Percentiles rank a stretch among this genome's conserved stretches.
Evolutionary conservation across 2,113 vertebrate species (phyloP).

Genomic region (Psilopogon haemacephalus): DNA sequence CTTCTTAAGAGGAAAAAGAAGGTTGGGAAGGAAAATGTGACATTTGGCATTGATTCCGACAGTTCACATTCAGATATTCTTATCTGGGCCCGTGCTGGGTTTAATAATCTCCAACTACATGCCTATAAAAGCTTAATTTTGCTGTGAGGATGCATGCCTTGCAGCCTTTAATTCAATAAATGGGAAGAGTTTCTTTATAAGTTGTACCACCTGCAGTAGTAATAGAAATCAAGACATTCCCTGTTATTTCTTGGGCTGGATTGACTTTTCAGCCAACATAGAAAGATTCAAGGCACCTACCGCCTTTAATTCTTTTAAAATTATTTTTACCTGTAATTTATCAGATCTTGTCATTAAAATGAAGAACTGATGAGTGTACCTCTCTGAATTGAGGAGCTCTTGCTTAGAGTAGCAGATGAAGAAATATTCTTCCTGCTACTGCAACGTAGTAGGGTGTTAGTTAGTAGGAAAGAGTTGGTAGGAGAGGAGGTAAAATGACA

Average conservation of each 20-base stretch:
- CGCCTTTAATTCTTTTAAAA: slow-evolving; percentile 21
- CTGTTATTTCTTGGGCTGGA: slow-evolving; percentile 62
- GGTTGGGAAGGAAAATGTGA: neutral
- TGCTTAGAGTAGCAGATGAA: slow-evolving; percentile 24
- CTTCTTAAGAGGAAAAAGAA: neutral
- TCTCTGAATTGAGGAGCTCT: slow-evolving; percentile 6
- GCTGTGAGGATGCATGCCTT: slow-evolving; percentile 59
- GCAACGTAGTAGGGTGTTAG: neutral
- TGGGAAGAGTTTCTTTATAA: slow-evolving; percentile 53
- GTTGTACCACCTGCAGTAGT: slow-evolving; percentile 65
- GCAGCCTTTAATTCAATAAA: slow-evolving; percentile 71
- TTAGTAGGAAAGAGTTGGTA: neutral
- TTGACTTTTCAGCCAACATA: slow-evolving; percentile 51
- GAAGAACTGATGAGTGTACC: neutral
- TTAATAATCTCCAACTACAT: slow-evolving; percentile 67
- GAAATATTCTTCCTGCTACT: slow-evolving; percentile 13
- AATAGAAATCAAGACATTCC: slow-evolving; percentile 62
- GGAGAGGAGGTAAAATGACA: slow-evolving; percentile 45
- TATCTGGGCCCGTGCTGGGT: slow-evolving; percentile 57
- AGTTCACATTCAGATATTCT: slow-evolving; percentile 33
- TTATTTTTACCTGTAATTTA: slow-evolving; percentile 56
- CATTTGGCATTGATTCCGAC: slow-evolving; percentile 48
- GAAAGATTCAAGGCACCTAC: slow-evolving; percentile 32
- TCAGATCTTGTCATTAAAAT: slow-evolving; percentile 43
- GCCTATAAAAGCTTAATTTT: slow-evolving; percentile 66